phyloP scores from a whole-genome alignment of 2,888 invertebrate genomes.

The Nymphalis c-album region DNA sequence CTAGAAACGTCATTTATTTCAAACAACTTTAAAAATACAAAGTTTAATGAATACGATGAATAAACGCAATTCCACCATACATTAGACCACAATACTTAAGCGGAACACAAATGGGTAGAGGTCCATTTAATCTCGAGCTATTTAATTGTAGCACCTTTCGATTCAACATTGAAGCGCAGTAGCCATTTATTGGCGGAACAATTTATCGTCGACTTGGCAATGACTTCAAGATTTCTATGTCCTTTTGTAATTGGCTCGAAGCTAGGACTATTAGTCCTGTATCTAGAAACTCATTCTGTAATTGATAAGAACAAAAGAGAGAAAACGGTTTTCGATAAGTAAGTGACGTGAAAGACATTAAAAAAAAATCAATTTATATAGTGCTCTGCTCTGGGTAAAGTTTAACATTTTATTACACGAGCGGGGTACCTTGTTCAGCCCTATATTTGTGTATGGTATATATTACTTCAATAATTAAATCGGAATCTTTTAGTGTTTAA shows the following conservation, averaged over 20 bases:
- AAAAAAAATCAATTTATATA: too few species aligned
- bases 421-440: too few species aligned
- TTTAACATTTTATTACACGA: too few species aligned
- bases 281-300: too few species aligned
- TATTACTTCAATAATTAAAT: too few species aligned
- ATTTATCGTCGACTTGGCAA: slow-evolving; percentile 55
- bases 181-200: slow-evolving; percentile 67
- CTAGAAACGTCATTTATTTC: too few species aligned
- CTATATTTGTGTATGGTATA: too few species aligned
- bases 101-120: slow-evolving; percentile 70
- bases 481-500: too few species aligned
- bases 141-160: slow-evolving; percentile 76
- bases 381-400: too few species aligned
- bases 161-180: slow-evolving; percentile 55
- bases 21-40: too few species aligned
- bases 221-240: slow-evolving; percentile 25
- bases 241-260: slow-evolving; percentile 19
- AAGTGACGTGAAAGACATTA: too few species aligned
- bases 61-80: slow-evolving; percentile 7
- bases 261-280: slow-evolving; percentile 1
- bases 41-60: neutral
- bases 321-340: too few species aligned
- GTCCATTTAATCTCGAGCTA: slow-evolving; percentile 74
- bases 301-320: slow-evolving; percentile 1
- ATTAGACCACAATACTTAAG: slow-evolving; percentile 39